A percentile compares a stretch with the other conserved stretches of the same genome.
Evolutionary conservation across 2,888 invertebrate species (phyloP).

Genomic region (Smittia aterrima): DNA sequence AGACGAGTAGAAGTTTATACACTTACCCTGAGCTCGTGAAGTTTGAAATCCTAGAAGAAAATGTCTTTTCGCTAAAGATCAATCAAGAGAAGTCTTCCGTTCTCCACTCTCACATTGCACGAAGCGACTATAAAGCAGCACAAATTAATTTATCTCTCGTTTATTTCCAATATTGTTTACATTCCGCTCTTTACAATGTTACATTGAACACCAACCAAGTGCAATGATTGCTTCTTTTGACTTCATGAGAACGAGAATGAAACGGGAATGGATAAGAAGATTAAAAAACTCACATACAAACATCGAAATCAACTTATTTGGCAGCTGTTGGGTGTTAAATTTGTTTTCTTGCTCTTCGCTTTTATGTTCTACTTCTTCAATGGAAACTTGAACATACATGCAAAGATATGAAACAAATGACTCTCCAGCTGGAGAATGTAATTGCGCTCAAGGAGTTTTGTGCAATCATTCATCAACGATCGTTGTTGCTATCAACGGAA

Average conservation of each 20-base stretch:
- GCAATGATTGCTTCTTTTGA: not conserved
- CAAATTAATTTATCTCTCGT: slow-evolving; percentile 27
- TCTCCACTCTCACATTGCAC: not conserved
- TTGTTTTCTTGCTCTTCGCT: not conserved
- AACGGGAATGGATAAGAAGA: not conserved
- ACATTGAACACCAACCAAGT: not conserved
- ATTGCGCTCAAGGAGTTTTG: slow-evolving; percentile 24
- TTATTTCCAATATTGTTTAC: slow-evolving; percentile 26
- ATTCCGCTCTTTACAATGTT: slow-evolving; percentile 8
- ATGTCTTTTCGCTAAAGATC: slow-evolving; percentile 11
- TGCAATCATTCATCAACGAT: slow-evolving; percentile 4
- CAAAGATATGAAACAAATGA: not conserved
- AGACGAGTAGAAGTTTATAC: too few species aligned
- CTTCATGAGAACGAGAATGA: not conserved
- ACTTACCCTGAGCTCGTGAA: too few species aligned
- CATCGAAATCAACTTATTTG: slow-evolving; percentile 6
- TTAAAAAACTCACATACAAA: slow-evolving; percentile 11
- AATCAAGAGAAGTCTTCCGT: slow-evolving; percentile 25
- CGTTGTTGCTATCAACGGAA: too few species aligned
- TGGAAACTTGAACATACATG: not conserved
- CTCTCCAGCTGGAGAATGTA: slow-evolving; percentile 26
- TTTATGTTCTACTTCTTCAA: not conserved
- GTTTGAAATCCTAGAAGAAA: not conserved
- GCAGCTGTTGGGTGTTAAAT: slow-evolving; percentile 37
- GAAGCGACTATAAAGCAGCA: slow-evolving; percentile 23